Evolutionary conservation across 35 echinoderm and acorn worm species (phyloP).

Genomic region (Ophioderma brevispina): DNA sequence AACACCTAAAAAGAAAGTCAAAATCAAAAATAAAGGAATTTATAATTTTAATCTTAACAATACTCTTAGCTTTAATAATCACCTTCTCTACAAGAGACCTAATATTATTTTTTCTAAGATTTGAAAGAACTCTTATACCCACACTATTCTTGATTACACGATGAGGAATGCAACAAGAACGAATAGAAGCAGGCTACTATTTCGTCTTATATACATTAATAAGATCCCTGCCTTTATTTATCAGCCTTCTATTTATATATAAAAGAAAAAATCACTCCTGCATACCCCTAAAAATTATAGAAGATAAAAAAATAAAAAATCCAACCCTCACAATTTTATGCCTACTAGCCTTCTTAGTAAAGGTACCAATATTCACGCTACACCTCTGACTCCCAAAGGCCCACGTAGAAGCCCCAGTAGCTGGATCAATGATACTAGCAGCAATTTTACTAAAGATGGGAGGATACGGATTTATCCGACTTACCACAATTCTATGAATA

Average conservation of each 20-base stretch:
- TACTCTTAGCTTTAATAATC: conserved; percentile 30
- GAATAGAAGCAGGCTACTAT: conserved; percentile 55
- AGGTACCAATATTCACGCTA: conserved; percentile 67
- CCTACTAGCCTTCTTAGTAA: conserved; percentile 53
- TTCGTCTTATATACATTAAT: conserved; percentile 73
- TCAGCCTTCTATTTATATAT: conserved; percentile 32
- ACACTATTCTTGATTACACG: conserved; percentile 67
- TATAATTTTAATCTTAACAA: conserved; percentile 2
- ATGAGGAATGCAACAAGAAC: conserved; percentile 62
- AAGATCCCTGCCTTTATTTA: conserved; percentile 47
- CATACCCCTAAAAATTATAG: too few species aligned
- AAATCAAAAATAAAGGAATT: neutral
- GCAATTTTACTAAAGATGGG: conserved; percentile 68
- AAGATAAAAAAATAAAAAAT: neutral
- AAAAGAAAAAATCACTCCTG: too few species aligned
- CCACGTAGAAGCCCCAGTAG: conserved; percentile 74
- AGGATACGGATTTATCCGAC: conserved; percentile 54
- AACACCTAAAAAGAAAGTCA: neutral
- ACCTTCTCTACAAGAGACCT: conserved; percentile 65
- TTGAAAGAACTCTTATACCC: conserved; percentile 61
- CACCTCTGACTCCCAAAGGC: conserved; percentile 70
- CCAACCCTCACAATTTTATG: conserved; percentile 45
- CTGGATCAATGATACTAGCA: conserved; percentile 73
- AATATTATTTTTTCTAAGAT: conserved; percentile 52
- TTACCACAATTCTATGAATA: neutral